These are phyloP conservation scores for Spea multiplicata DNA, from an alignment of 2,113 vertebrate genomes.

Conservation along the genomic window DNA sequence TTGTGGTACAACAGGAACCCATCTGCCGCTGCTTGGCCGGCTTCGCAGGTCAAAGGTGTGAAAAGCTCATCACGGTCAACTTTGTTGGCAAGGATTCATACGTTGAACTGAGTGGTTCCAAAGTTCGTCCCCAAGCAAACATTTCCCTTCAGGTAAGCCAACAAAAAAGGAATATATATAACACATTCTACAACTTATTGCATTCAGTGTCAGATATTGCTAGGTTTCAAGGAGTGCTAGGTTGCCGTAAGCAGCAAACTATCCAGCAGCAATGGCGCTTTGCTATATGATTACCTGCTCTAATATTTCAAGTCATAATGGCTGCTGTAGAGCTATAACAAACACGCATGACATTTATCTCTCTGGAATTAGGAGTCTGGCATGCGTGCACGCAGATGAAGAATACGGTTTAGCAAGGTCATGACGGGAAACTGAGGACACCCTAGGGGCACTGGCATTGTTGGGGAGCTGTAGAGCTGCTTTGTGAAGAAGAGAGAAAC, in stretches of 20 bases:
- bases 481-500: background rate
- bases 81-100: constrained; percentile 91
- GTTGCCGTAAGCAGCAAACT: background rate
- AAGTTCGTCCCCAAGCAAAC: constrained; percentile 84
- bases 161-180: no score
- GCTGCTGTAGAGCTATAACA: background rate
- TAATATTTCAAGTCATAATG: background rate
- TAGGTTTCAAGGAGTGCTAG: background rate
- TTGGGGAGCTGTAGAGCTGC: background rate
- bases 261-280: no score
- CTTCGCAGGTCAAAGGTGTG: constrained; percentile 87
- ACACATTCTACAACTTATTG: no score
- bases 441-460: background rate
- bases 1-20: constrained; percentile 82
- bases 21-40: constrained; percentile 88
- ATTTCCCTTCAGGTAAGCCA: constrained; percentile 89
- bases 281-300: background rate
- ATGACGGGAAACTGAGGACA: background rate
- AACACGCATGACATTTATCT: background rate
- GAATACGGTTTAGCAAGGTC: background rate
- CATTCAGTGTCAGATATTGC: background rate
- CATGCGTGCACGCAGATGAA: background rate
- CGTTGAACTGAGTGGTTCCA: constrained; percentile 80
- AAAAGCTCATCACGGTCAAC: constrained; percentile 92
- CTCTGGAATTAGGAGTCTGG: constrained; percentile 1